These are phyloP conservation scores for Oreamnos americanus DNA, from an alignment of 2,113 vertebrate species.

Conservation along the genomic window DNA sequence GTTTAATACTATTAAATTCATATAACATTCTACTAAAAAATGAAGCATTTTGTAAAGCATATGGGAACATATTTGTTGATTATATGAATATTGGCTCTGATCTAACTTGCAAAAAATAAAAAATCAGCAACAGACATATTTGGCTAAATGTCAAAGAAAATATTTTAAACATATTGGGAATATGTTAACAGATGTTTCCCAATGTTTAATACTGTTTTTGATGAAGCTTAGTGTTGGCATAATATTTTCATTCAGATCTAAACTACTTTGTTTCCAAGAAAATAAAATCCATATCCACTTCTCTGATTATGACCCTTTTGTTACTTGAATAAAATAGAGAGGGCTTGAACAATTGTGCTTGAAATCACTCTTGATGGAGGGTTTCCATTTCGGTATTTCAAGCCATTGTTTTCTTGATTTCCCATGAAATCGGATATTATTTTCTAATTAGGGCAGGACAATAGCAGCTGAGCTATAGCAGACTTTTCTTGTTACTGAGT, in stretches of 20 bases:
- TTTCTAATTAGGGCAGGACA: conserved; percentile 45
- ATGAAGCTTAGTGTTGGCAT: background rate
- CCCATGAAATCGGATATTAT: conserved; percentile 45
- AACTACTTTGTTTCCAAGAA: background rate
- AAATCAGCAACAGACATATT: conserved; percentile 20
- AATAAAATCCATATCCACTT: background rate
- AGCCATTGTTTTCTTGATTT: conserved; percentile 56
- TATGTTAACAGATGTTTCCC: conserved; percentile 16
- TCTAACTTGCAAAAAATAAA: background rate
- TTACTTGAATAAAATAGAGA: conserved; percentile 13
- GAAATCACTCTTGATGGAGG: background rate
- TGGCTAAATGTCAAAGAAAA: conserved; percentile 30
- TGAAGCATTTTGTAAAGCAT: background rate
- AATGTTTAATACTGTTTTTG: background rate
- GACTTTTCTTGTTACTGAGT: background rate
- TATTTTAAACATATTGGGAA: conserved; percentile 13
- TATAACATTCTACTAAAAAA: background rate
- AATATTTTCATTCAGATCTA: conserved; percentile 10
- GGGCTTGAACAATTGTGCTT: background rate
- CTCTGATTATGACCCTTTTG: background rate
- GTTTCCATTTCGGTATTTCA: conserved; percentile 25
- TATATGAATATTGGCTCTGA: background rate
- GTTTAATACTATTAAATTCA: background rate
- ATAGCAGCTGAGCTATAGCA: conserved; percentile 13
- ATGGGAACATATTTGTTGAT: background rate